Evolutionary conservation across 1,140 invertebrate species (phyloP).

Genomic region (Zeugodacus cucurbitae): DNA sequence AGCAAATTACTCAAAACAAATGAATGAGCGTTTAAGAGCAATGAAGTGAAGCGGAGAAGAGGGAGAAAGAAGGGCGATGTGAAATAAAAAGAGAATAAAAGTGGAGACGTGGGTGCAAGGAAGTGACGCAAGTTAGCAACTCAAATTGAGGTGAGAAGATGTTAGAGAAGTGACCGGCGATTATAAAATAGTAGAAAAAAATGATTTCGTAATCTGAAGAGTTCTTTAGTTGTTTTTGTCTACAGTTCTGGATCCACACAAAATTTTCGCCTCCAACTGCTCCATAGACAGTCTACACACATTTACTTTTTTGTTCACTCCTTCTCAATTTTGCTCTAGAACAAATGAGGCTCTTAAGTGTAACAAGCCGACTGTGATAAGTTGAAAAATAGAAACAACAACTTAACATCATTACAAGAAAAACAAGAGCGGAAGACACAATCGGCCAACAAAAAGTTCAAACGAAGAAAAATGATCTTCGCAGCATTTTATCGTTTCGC

Average conservation of each 20-base stretch:
- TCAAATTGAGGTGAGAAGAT: background rate
- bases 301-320: background rate
- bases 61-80: background rate
- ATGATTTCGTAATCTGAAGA: background rate
- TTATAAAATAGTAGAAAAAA: background rate
- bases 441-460: background rate
- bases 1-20: constrained; percentile 34
- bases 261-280: background rate
- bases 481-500: background rate
- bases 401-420: background rate
- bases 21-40: background rate
- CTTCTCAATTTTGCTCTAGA: background rate
- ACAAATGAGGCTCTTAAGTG: constrained; percentile 26
- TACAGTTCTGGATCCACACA: background rate
- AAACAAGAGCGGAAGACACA: background rate
- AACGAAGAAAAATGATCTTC: background rate
- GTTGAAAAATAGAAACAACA: background rate
- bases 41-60: no score
- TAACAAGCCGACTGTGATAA: background rate
- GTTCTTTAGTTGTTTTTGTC: background rate
- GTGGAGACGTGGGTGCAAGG: no score
- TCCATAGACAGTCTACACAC: no score
- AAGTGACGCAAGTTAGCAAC: background rate
- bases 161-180: background rate
- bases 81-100: background rate